Conservation (phyloP, 2,888 invertebrate species). For the Drosophila bunnanda region DNA sequence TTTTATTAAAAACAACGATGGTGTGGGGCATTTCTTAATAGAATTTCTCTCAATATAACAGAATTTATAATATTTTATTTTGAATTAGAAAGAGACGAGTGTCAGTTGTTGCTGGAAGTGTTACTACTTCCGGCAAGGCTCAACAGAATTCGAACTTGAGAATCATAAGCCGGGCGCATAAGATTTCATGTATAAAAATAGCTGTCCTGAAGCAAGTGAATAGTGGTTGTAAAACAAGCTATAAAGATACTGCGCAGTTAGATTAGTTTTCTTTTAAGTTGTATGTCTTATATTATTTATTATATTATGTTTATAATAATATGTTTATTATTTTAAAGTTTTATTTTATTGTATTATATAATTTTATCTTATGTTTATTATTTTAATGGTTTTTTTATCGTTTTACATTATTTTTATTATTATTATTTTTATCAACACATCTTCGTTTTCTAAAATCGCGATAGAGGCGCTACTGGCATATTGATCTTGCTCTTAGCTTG, state of each 20-base stretch:
- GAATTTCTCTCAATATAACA: not conserved
- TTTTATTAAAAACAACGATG: constrained; percentile 24
- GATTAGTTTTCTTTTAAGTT: not conserved
- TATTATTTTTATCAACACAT: not conserved
- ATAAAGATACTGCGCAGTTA: too few species aligned
- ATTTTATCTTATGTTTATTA: not conserved
- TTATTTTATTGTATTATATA: too few species aligned
- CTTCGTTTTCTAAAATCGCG: not conserved
- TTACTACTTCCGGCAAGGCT: too few species aligned
- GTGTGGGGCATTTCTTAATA: not conserved
- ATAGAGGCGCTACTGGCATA: not conserved
- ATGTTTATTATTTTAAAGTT: not conserved
- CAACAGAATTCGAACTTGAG: constrained; percentile 1
- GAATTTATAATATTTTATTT: not conserved
- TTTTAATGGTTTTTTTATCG: too few species aligned
- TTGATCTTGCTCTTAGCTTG: not conserved
- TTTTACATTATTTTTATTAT: not conserved
- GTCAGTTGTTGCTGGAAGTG: too few species aligned
- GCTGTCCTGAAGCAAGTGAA: not conserved
- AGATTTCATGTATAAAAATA: not conserved
- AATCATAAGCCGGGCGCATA: not conserved
- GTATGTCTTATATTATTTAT: too few species aligned
- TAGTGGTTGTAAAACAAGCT: not conserved
- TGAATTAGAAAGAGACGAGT: too few species aligned
- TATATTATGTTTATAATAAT: not conserved